Evolutionary conservation across 2,797 vertebrate genomes (phyloP), one percentile per base, ranked within the genome.

Genomic region (Chelon labrosus): DNA sequence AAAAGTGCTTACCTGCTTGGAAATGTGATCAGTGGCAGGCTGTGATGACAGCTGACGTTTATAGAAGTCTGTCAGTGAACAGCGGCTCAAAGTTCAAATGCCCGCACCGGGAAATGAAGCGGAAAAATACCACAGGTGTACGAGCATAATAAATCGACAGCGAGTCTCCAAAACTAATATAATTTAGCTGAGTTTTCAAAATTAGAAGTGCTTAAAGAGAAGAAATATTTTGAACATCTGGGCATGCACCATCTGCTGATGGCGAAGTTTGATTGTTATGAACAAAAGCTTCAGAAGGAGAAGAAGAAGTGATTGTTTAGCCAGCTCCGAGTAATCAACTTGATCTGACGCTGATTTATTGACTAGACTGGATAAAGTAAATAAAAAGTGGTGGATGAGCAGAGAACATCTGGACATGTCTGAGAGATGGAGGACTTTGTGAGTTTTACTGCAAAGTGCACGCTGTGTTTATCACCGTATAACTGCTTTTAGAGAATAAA

Each of bases 41-140:
- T 22, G 22, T 3, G 22, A 22, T 22, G 22, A 22, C 22, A 22
- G 22, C 22, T 1, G 25, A 27, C 25, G 68, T 54, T 75, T 25
- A 66, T 3, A 39, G 53, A 65, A 50, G 50, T 39, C 14, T 63
- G 62, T 17, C 35, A 27, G n/a, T 16, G 38, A 62, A 16, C 27
- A 39, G 5, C 3, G 11, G 44, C 12, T 65, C 65, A 63, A 76
- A 66, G 59, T 70, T 70, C 20, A 41, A 39, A 58, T 10, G 6
- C 37, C 42, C 53, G 19, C 25, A 51, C 19, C 38, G 25, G 37
- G 42, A 77, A 66, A 59, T 17, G 9, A 35, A 55, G 11, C 25
- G 1, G 37, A 52, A 46, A 10, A 70, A 77, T 49, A 35, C 31
- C 31, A 8, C 31, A 35, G 31, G 31, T 35, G 31, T 8, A 7